A percentile compares a stretch with the other conserved stretches of the same genome.
Conservation (phyloP, 1,140 invertebrate genomes). For the Arion vulgaris region DNA sequence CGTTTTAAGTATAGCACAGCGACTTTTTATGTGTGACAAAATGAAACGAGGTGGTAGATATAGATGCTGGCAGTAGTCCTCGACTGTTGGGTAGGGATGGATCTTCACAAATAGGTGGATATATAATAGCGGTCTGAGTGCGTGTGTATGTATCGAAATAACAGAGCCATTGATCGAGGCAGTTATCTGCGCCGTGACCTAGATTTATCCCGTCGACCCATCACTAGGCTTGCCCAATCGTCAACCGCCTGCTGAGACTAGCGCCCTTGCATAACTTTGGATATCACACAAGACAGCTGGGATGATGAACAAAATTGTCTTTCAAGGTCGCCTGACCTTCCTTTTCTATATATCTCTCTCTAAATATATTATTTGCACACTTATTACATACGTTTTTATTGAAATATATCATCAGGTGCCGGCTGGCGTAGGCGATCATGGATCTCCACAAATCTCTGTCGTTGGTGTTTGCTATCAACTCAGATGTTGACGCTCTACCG, state of each 20-base stretch:
- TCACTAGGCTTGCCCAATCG: background rate
- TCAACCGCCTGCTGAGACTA: background rate
- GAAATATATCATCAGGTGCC: no score
- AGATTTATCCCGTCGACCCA: background rate
- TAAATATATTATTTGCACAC: no score
- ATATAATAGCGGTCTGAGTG: background rate
- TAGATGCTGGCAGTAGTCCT: no score
- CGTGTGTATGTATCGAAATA: background rate
- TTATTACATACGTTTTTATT: no score
- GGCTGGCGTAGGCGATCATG: no score
- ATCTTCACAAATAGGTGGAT: background rate
- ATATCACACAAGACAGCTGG: background rate
- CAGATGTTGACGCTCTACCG: no score
- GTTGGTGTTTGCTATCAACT: no score
- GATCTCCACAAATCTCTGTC: no score
- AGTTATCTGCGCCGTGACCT: conserved; percentile 8
- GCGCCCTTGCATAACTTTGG: conserved; percentile 4
- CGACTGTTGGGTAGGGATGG: no score
- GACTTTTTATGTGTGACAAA: background rate
- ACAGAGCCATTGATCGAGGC: background rate
- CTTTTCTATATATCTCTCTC: background rate
- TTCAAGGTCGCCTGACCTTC: background rate
- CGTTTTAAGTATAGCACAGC: background rate
- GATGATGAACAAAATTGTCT: background rate
- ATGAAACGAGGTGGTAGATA: no score